Evolutionary conservation across 1,140 invertebrate species (phyloP), one percentile per base, ranked within the genome.

Genomic region (Diprion similis): DNA sequence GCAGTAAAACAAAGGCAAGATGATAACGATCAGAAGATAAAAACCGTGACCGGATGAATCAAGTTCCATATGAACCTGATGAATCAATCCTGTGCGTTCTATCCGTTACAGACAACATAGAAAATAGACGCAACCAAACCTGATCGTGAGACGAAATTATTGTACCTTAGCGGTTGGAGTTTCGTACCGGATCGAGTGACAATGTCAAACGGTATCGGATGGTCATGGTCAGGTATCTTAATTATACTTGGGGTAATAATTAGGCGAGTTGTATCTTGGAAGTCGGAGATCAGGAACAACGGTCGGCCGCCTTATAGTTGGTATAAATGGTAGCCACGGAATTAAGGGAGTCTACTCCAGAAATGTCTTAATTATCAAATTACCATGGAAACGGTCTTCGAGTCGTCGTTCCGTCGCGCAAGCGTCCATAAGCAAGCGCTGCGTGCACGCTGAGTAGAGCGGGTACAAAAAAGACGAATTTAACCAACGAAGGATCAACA

Each of bases 361-460:
- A 59, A 73, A 78, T 82, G 76, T 80, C 79, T 84, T 82, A 82
- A 84, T 84, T 81, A 78, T 81, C 77, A 73, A 77, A 84, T 84
- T 81, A 82, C 76, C 80, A 83, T 84, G 81, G 77, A 82, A 84
- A 82, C 76, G 79, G 79, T 75, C 11, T 70, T 71, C 48, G 48
- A 48, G 73, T 47, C 68, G 71, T 37, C 24, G 24, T 37, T 37
- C 24, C 24, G 68, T 68, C 70, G 24, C 46, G 46, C 46, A 66
- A 73, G 24, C 71, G 24, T 17, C 77, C 77, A 74, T 76, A 78
- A 75, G 72, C 59, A 37, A 78, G 77, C 70, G 46, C 71, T 37
- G 24, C 24, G 24, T 37, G 24, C 66, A 73, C 18, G 48, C 67
- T 71, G 71, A 73, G 74, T 71, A 72, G 66, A n/a, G 65, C 65